phyloP scores from a whole-genome alignment of 1,140 invertebrate species.

The honey bee (Apis mellifera) region DNA sequence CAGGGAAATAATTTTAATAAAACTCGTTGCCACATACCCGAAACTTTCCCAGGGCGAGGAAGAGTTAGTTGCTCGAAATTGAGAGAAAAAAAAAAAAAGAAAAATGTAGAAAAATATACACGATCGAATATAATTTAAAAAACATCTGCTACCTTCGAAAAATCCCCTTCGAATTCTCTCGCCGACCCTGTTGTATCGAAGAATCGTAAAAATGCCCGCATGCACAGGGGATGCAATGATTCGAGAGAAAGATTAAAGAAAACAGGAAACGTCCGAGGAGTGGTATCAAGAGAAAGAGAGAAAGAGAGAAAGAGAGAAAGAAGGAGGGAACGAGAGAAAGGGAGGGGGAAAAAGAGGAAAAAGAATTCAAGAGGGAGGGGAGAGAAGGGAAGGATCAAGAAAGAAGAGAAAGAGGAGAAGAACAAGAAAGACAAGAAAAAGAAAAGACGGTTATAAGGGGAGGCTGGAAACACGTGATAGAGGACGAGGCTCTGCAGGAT shows the following conservation, averaged over 20 bases:
- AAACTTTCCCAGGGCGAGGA: background rate
- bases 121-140: background rate
- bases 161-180: background rate
- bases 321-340: constrained; percentile 1
- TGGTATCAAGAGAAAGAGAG: background rate
- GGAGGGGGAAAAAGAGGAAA: constrained; percentile 14
- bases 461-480: constrained; percentile 36
- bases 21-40: constrained; percentile 32
- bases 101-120: too few species aligned
- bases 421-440: constrained; percentile 57
- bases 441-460: constrained; percentile 38
- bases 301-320: constrained; percentile 31
- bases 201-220: background rate
- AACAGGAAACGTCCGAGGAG: constrained; percentile 1
- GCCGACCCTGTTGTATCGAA: background rate
- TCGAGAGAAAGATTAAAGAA: constrained; percentile 15
- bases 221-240: constrained; percentile 1
- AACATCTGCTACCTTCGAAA: background rate
- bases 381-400: background rate
- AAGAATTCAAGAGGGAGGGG: background rate
- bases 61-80: too few species aligned
- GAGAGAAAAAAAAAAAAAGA: too few species aligned
- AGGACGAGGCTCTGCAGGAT: constrained; percentile 66
- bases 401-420: constrained; percentile 40
- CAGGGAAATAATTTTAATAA: constrained; percentile 44